Conservation (phyloP, 2,797 vertebrate genomes). For the Crax fasciolata region DNA sequence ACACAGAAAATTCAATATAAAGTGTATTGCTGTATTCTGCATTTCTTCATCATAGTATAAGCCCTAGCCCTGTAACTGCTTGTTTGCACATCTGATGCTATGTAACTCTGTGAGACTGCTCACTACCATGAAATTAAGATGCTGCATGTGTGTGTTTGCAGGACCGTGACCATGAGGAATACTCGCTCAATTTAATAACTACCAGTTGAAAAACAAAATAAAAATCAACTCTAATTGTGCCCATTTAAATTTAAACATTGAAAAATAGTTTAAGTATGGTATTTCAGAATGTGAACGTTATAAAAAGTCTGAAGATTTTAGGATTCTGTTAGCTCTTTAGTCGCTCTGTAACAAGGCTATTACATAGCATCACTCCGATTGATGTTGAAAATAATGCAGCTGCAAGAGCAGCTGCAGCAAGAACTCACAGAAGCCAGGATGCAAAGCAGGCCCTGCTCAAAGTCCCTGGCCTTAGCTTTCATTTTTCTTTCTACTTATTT, state of each 20-base stretch:
- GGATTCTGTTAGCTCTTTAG: conserved; percentile 52
- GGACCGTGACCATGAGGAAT: conserved; percentile 7
- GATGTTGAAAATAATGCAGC: conserved; percentile 69
- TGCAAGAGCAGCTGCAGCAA: conserved; percentile 67
- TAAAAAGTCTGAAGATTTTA: conserved; percentile 39
- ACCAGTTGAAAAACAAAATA: conserved; percentile 66
- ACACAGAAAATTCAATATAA: not conserved
- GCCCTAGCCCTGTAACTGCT: not conserved
- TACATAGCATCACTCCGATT: conserved; percentile 51
- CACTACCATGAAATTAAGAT: conserved; percentile 33
- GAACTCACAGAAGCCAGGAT: conserved; percentile 47
- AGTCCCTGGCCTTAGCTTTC: conserved; percentile 27
- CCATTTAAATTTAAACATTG: conserved; percentile 57
- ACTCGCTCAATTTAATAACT: conserved; percentile 58
- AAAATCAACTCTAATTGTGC: conserved; percentile 67
- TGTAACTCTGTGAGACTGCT: not conserved
- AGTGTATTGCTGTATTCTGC: conserved; percentile 6
- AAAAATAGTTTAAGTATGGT: conserved; percentile 70
- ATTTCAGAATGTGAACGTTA: conserved; percentile 57
- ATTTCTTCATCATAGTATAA: not conserved
- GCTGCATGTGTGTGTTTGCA: conserved; percentile 31
- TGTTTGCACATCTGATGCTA: conserved; percentile 29
- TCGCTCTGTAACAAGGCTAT: conserved; percentile 63
- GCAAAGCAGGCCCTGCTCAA: conserved; percentile 23
- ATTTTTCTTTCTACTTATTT: not conserved